These are phyloP conservation scores for Onychostruthus taczanowskii DNA, from an alignment of 2,113 vertebrate genomes.

Conservation along the genomic window DNA sequence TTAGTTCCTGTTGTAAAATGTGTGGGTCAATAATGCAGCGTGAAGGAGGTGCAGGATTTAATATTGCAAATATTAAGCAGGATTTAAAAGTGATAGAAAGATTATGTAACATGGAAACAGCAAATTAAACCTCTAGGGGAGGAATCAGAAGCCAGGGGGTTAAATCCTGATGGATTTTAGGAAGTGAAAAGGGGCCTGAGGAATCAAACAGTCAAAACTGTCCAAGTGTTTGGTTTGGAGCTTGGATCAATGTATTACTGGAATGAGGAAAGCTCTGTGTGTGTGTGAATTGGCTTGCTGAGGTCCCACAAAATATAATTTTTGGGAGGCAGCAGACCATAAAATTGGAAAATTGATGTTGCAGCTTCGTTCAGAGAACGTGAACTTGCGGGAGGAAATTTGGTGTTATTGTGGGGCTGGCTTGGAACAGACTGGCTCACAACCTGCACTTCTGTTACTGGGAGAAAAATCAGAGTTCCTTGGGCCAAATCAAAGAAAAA, in stretches of 20 bases:
- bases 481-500: rapidly evolving
- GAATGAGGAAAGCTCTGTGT: not conserved
- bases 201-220: not conserved
- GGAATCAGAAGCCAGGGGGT: not conserved
- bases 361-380: not conserved
- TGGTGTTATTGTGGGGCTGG: not conserved
- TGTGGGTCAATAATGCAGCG: rapidly evolving
- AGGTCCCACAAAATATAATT: conserved; percentile 9
- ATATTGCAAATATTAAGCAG: not conserved
- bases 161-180: not conserved
- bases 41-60: not conserved
- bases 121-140: not conserved
- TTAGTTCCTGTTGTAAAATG: not conserved
- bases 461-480: not conserved
- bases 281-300: not conserved
- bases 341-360: conserved; percentile 59
- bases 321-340: not conserved
- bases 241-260: not conserved
- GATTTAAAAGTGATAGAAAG: not conserved
- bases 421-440: not conserved
- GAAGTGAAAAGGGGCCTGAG: not conserved
- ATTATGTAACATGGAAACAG: not conserved
- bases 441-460: not conserved
- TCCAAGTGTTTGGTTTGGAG: not conserved
- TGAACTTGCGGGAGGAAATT: not conserved